These are phyloP conservation scores for Catamblyrhynchus diadema DNA, from an alignment of 2,797 vertebrate species.

Conservation along the genomic window DNA sequence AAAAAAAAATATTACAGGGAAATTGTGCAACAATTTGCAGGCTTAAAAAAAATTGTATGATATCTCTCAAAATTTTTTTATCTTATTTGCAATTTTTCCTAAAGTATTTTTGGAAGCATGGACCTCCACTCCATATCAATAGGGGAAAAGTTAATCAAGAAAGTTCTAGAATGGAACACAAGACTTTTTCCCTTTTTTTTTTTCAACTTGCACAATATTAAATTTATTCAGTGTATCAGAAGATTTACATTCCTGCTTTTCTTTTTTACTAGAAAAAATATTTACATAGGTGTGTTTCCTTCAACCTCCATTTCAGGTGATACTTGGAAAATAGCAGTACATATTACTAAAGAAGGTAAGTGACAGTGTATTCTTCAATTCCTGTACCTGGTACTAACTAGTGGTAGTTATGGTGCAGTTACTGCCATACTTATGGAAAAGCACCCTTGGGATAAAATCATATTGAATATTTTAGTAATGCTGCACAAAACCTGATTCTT, in stretches of 20 bases:
- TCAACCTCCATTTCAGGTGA: neutral
- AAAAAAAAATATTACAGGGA: neutral
- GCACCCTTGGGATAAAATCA: neutral
- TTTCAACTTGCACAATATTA: neutral
- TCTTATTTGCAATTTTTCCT: neutral
- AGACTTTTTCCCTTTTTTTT: neutral
- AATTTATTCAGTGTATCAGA: neutral
- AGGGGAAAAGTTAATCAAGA: neutral
- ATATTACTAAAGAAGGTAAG: neutral
- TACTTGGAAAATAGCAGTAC: neutral
- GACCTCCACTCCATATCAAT: neutral
- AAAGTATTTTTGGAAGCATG: neutral
- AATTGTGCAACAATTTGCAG: neutral
- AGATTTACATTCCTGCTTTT: conserved; percentile 13
- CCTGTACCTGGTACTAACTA: neutral
- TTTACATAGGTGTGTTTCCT: conserved; percentile 19
- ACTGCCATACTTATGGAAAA: neutral
- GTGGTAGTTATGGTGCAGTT: neutral
- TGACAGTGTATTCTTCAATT: neutral
- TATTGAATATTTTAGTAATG: neutral
- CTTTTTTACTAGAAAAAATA: neutral
- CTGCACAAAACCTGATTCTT: neutral
- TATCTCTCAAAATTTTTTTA: conserved; percentile 5
- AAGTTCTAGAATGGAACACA: neutral
- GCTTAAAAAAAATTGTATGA: neutral